Base-by-base conservation (phyloP, 2,113 vertebrate genomes). In the Saccopteryx leptura region DNA sequence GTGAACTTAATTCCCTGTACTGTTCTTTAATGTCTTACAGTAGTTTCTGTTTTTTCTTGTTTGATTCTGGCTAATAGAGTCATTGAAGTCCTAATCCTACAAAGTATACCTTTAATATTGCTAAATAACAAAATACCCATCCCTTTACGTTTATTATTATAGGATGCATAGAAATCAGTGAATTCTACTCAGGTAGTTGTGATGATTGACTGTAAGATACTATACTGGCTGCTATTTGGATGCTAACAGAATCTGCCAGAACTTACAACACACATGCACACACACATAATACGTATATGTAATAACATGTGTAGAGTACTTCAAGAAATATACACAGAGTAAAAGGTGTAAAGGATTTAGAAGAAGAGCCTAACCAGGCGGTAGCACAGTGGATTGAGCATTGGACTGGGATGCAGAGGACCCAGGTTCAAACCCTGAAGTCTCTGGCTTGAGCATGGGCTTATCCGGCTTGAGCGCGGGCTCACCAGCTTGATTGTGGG, bases 81-180 rank as follows among this genome's bases (percentile, higher is more conserved):
- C 33, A 50, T 65, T 12, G 9, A 72, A 72, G 63, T 88, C 21
- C 33, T 85, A 61, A 54, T 80, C 26, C 74, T 90, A 79, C 52
- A 50, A 90, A 72, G 15, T n/a, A 17, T 74, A 78, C 56, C 17
- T 83, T 74, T 84, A 84, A 72, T 92, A 58, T 88, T 83, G 6
- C 31, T 74, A 74, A 84, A 65, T 71, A 58, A 82, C 63, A 58
- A 68, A 74, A 46, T 33, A 26, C 4, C 21, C 1, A 23, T 58
- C 19, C 21, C 18, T 85, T 84, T 82, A 71, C n/a, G 48, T 88
- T 93, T 91, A 54, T 84, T 91, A 91, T 60, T 88, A 3, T 68
- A 61, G 39, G 14, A 31, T 68, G 39, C 6, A 4, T 23, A 79
- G 17, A 84, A 54, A 50, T 79, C 13, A 71, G 26, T 82, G 19